These are phyloP conservation scores for Murina feae DNA, from an alignment of 2,113 vertebrate genomes.

Conservation along the genomic window DNA sequence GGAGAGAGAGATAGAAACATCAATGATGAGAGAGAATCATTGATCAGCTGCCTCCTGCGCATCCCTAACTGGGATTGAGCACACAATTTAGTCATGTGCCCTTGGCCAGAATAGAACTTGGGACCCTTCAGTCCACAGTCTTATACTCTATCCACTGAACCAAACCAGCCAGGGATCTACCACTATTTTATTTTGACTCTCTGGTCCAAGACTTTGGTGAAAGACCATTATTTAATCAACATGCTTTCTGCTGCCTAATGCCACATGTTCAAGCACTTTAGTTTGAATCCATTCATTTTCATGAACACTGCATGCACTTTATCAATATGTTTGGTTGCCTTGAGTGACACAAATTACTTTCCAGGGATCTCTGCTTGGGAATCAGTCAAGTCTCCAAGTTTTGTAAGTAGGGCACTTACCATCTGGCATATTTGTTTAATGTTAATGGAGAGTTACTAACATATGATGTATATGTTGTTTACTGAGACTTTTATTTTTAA, in stretches of 20 bases:
- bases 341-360: conserved; percentile 61
- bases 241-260: background rate
- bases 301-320: conserved; percentile 29
- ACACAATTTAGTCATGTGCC: too few species aligned
- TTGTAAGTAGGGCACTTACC: conserved; percentile 54
- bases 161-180: too few species aligned
- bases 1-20: too few species aligned
- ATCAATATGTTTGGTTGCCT: conserved; percentile 53
- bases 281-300: conserved; percentile 46
- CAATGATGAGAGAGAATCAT: too few species aligned
- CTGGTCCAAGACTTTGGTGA: background rate
- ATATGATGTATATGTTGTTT: conserved; percentile 41
- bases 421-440: conserved; percentile 56
- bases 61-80: too few species aligned
- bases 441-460: conserved; percentile 43
- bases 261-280: conserved; percentile 11
- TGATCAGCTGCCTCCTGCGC: too few species aligned
- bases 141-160: too few species aligned
- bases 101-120: too few species aligned
- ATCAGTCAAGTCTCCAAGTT: conserved; percentile 53
- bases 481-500: conserved; percentile 52
- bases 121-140: too few species aligned
- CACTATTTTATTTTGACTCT: background rate
- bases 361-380: conserved; percentile 40
- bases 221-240: conserved; percentile 5